These are phyloP conservation scores for Dermatemys mawii DNA, from an alignment of 2,113 vertebrate species.

Conservation along the genomic window DNA sequence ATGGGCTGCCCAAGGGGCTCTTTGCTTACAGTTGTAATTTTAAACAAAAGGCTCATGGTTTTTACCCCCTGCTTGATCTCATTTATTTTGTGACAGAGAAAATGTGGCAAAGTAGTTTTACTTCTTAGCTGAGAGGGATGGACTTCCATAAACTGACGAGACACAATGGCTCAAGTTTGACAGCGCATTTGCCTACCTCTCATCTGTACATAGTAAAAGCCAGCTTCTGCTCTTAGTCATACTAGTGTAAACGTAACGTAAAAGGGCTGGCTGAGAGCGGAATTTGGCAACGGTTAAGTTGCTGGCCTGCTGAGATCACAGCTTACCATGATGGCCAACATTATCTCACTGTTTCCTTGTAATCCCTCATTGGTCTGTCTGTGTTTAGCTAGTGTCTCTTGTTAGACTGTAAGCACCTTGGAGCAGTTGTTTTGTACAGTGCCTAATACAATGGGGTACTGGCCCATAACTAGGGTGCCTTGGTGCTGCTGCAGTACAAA, in stretches of 20 bases:
- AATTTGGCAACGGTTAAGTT: neutral
- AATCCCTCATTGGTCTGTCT: neutral
- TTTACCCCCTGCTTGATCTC: constrained; percentile 47
- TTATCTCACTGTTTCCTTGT: neutral
- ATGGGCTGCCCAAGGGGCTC: constrained; percentile 73
- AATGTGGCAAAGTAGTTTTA: neutral
- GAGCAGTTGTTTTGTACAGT: neutral
- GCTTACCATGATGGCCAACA: neutral
- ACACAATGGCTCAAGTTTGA: neutral
- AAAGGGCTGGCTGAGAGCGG: neutral
- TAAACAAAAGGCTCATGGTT: constrained; percentile 74
- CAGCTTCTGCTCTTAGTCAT: neutral
- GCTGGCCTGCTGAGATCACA: neutral
- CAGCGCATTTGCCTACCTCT: neutral
- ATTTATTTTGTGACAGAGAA: constrained; percentile 54
- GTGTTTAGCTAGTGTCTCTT: neutral
- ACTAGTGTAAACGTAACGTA: neutral
- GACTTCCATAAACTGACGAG: neutral
- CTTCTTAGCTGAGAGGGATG: constrained; percentile 11
- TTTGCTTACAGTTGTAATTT: constrained; percentile 74
- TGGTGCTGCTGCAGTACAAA: neutral
- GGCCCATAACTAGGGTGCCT: neutral
- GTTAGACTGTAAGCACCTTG: neutral
- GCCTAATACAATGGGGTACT: neutral
- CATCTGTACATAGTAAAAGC: neutral